These are phyloP conservation scores for Stomatorhinus ivindoensis DNA, from an alignment of 2,113 vertebrate genomes.

Conservation along the genomic window DNA sequence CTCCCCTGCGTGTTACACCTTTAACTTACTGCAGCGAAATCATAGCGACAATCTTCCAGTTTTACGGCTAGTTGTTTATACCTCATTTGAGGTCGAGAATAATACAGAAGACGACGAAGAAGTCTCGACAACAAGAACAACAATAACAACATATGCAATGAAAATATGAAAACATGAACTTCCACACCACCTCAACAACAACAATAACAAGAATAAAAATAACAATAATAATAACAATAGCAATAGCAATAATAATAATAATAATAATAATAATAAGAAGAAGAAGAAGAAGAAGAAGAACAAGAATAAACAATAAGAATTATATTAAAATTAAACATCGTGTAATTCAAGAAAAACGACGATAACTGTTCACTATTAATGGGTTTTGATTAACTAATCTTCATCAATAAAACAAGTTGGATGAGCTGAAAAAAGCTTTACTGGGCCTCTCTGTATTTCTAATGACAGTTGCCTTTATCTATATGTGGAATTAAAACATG, in stretches of 20 bases:
- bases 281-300: neutral
- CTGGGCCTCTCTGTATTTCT: neutral
- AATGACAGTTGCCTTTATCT: neutral
- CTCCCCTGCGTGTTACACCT: neutral
- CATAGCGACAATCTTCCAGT: neutral
- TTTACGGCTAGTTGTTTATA: neutral
- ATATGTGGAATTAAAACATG: neutral
- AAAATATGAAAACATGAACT: too few relatives aligned
- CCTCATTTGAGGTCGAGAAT: neutral
- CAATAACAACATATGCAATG: neutral
- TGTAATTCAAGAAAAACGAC: constrained; percentile 17
- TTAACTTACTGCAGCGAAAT: neutral
- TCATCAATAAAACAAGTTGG: neutral
- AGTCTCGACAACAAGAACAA: neutral
- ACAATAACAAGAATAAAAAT: neutral
- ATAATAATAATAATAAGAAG: neutral
- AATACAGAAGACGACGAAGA: neutral
- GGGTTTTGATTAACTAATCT: neutral
- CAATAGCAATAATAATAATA: neutral
- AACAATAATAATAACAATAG: neutral
- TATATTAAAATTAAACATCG: constrained; percentile 26
- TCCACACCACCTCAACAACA: neutral
- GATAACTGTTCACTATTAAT: neutral
- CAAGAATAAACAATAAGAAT: neutral
- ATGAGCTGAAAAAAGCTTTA: neutral